Evolutionary conservation across 2,888 invertebrate genomes (phyloP).

Genomic region (Oligia latruncula): DNA sequence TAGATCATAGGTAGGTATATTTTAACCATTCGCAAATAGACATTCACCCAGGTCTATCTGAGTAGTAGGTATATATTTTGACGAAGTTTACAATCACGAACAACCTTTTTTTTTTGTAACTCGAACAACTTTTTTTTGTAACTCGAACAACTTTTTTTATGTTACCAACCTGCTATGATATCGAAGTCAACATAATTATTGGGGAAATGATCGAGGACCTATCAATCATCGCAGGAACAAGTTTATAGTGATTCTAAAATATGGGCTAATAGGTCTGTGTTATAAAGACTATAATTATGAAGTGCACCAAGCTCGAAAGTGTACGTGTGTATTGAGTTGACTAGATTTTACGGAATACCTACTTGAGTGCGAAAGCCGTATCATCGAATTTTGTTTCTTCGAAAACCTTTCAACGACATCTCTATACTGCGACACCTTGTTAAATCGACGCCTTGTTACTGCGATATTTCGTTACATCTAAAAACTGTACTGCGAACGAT

Average conservation of each 20-base stretch:
- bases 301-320: slow-evolving; percentile 8
- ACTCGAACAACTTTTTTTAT: neutral
- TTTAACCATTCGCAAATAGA: slow-evolving; percentile 5
- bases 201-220: slow-evolving; percentile 27
- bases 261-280: slow-evolving; percentile 11
- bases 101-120: neutral
- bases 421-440: no score
- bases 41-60: neutral
- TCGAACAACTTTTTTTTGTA: slow-evolving; percentile 8
- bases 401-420: no score
- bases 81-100: neutral
- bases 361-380: neutral
- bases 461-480: no score
- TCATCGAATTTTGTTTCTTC: no score
- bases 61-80: neutral
- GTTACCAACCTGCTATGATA: neutral
- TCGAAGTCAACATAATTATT: slow-evolving; percentile 22
- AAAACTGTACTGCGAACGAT: no score
- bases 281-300: slow-evolving; percentile 15
- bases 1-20: neutral
- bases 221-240: slow-evolving; percentile 46
- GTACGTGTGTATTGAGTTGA: neutral
- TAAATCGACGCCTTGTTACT: no score
- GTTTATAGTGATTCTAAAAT: slow-evolving; percentile 27
- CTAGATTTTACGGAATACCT: neutral